Percentiles rank a stretch among this genome's conserved stretches.
phyloP scores from a whole-genome alignment of 2,888 invertebrate species.

The Ophion ventricosus region DNA sequence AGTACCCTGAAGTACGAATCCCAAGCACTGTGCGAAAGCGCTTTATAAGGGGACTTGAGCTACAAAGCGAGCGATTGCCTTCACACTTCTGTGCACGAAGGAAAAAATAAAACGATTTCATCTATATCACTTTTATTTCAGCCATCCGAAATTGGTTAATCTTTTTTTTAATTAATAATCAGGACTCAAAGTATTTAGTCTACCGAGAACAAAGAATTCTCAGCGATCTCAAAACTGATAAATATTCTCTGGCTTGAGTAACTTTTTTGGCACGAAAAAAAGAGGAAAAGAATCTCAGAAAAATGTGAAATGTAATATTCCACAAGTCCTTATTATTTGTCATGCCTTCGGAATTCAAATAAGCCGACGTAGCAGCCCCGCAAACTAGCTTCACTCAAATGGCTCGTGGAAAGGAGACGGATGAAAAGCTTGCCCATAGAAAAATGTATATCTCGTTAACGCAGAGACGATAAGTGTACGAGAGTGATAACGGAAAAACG shows the following conservation, averaged over 20 bases:
- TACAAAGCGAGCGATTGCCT: neutral
- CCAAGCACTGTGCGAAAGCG: conserved; percentile 26
- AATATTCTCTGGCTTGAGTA: neutral
- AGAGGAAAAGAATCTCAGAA: neutral
- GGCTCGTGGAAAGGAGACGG: neutral
- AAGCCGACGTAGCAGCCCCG: neutral
- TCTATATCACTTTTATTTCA: neutral
- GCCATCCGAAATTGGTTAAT: neutral
- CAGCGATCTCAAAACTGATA: neutral
- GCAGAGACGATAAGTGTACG: conserved; percentile 43
- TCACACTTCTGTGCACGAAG: neutral
- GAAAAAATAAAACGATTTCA: neutral
- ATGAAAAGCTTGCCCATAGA: conserved; percentile 28
- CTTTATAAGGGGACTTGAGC: conserved; percentile 25
- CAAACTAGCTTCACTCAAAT: conserved; percentile 4
- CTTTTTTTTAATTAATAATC: too few species aligned
- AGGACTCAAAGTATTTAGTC: too few species aligned
- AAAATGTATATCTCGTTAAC: conserved; percentile 2
- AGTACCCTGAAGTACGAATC: conserved; percentile 47
- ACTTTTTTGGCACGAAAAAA: neutral
- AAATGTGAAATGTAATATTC: neutral
- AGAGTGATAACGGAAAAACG: conserved; percentile 53
- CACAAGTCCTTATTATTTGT: conserved; percentile 27
- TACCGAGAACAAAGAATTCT: too few species aligned
- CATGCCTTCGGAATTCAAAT: conserved; percentile 42